Base-by-base conservation (phyloP, 1,140 invertebrate genomes). In the Drosophila santomea region DNA sequence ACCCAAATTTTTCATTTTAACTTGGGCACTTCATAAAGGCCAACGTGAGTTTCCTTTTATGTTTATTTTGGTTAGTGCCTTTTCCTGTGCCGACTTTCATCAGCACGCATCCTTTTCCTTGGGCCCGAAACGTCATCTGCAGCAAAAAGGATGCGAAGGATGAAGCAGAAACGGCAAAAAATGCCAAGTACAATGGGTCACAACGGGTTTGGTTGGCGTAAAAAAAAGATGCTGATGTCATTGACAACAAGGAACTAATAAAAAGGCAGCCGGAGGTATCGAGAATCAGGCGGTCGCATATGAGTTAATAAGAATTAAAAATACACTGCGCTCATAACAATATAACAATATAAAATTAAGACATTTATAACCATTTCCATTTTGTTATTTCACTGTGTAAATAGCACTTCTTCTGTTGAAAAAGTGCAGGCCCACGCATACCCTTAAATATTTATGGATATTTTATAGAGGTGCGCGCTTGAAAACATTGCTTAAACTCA, bases 41-140 rank as follows among this genome's bases (percentile, higher is more conserved):
- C 20, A 48, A 58, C 20, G 52, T 38, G 35, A 50, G 50, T 72
- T 72, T 50, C 52, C 68, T 72, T 72, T 71, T 72, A 72, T 71
- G 44, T 72, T 71, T 71, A 39, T 69, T 57, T 71, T 56, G 38
- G 28, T 63, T 68, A 55, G 35, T 57, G 25, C 15, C 15, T 64
- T 10, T 23, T 20, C 8, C 63, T 50, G n/a, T 38, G 23, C 32
- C 55, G 15, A 59, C 36, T 57, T 63, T 63, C 25, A 38, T 44
- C 56, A n/a, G 55, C 60, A 14, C 55, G 38, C 58, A 50, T 71
- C 52, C 51, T 50, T 58, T 58, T 72, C 41, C 68, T 74, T 60
- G 55, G 56, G 39, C 39, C 63, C 60, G 39, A 77, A 77, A 77
- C 56, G 63, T 77, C 55, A 77, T 76, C 50, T 77, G 74, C 74